Evolutionary conservation across 2,797 vertebrate species (phyloP).

Genomic region (Anguilla megastoma): DNA sequence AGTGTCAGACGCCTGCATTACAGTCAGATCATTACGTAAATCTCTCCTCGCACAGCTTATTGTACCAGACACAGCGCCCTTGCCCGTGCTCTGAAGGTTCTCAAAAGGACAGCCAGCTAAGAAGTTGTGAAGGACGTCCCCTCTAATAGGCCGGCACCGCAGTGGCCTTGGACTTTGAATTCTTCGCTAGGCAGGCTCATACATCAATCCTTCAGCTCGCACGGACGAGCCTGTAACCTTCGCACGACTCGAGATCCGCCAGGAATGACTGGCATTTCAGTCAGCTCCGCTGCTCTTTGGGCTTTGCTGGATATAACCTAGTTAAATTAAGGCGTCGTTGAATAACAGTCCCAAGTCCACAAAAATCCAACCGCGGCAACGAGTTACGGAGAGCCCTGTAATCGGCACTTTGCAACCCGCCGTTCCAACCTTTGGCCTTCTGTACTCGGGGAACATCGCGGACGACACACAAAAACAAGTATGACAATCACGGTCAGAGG

Average conservation of each 20-base stretch:
- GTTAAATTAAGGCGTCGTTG: conserved; percentile 68
- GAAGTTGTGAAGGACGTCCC: conserved; percentile 76
- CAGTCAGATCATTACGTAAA: conserved; percentile 75
- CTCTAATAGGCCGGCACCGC: conserved; percentile 71
- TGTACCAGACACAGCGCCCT: conserved; percentile 77
- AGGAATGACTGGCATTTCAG: conserved; percentile 78
- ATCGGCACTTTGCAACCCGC: conserved; percentile 56
- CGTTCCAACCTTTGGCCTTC: conserved; percentile 52
- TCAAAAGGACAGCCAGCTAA: conserved; percentile 77
- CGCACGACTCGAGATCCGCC: conserved; percentile 72
- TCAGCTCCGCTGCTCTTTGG: conserved; percentile 60
- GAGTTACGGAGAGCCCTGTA: conserved; percentile 13
- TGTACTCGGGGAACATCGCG: conserved; percentile 45
- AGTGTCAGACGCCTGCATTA: conserved; percentile 67
- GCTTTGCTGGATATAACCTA: conserved; percentile 62
- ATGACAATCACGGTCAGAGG: conserved; percentile 4
- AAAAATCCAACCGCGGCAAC: conserved; percentile 30
- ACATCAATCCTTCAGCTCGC: conserved; percentile 80
- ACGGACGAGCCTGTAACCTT: conserved; percentile 78
- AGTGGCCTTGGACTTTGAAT: conserved; percentile 79
- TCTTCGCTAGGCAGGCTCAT: conserved; percentile 77
- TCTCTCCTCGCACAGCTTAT: conserved; percentile 69
- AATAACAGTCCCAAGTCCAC: conserved; percentile 57
- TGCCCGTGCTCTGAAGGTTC: conserved; percentile 78
- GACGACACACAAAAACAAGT: conserved; percentile 19